Percentiles rank a stretch among this genome's conserved stretches.
Evolutionary conservation across 2,113 vertebrate species (phyloP).

Genomic region (Potamarius usumacintae): DNA sequence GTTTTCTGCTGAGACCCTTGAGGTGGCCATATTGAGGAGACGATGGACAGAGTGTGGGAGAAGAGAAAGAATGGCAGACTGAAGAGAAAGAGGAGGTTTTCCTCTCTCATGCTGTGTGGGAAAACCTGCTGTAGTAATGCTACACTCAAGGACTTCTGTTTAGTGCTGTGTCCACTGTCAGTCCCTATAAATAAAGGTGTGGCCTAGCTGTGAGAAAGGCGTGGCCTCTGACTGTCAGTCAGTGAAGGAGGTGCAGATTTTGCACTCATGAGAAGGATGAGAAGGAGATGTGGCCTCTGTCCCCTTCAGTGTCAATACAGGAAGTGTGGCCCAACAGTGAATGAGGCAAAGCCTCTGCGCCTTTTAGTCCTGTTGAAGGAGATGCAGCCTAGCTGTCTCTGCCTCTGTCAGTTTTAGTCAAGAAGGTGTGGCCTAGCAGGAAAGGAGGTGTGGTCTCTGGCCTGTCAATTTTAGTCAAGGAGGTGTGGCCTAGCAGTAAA

Average conservation of each 20-base stretch:
- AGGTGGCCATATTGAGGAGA: neutral
- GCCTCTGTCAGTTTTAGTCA: neutral
- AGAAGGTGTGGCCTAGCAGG: neutral
- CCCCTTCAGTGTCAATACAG: neutral
- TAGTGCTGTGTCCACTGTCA: neutral
- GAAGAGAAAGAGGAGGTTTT: neutral
- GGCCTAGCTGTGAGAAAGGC: neutral
- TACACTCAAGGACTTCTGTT: neutral
- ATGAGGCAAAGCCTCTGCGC: too few species aligned
- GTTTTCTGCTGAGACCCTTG: constrained; percentile 32
- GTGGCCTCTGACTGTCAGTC: neutral
- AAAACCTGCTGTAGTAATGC: neutral
- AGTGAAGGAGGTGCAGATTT: neutral
- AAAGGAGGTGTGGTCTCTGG: neutral
- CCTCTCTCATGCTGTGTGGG: neutral
- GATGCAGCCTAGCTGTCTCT: neutral
- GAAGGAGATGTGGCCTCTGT: neutral
- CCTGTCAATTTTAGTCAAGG: neutral
- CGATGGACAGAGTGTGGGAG: constrained; percentile 18
- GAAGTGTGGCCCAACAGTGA: neutral
- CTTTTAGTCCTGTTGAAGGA: too few species aligned
- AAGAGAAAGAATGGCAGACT: neutral
- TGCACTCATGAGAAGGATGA: neutral
- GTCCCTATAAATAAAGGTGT: neutral
- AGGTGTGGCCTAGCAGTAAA: neutral